Percentiles rank a stretch among this genome's conserved stretches.
Conservation (phyloP, 2,797 vertebrate genomes). For the Anniella stebbinsi region DNA sequence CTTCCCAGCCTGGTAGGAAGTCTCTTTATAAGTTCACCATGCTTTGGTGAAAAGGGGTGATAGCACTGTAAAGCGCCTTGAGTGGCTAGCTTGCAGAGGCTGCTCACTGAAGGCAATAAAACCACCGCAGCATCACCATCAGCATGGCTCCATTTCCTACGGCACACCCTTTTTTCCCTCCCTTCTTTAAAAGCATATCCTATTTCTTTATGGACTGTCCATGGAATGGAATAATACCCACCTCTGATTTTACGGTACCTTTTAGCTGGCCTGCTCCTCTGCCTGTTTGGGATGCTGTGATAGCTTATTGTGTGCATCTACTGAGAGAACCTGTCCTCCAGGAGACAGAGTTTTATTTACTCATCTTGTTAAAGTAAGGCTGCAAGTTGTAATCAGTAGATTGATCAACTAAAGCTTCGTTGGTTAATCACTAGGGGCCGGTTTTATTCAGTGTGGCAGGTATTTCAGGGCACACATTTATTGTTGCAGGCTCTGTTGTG, state of each 20-base stretch:
- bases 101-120: background rate
- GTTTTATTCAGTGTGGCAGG: background rate
- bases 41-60: constrained; percentile 2
- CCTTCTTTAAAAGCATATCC: background rate
- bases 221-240: background rate
- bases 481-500: background rate
- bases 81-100: background rate
- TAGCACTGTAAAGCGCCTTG: background rate
- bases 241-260: background rate
- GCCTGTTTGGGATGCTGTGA: background rate
- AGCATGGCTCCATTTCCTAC: background rate
- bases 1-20: background rate
- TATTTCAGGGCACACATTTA: background rate
- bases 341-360: background rate
- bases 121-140: background rate
- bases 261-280: no score
- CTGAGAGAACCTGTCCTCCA: background rate
- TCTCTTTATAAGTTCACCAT: background rate
- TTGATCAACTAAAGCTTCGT: background rate
- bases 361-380: background rate
- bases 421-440: background rate
- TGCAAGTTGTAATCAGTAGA: background rate
- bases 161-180: background rate
- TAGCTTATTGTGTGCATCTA: background rate
- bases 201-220: background rate